Evolutionary conservation across 2,888 invertebrate species (phyloP).

Genomic region (Phaonia tiefii): DNA sequence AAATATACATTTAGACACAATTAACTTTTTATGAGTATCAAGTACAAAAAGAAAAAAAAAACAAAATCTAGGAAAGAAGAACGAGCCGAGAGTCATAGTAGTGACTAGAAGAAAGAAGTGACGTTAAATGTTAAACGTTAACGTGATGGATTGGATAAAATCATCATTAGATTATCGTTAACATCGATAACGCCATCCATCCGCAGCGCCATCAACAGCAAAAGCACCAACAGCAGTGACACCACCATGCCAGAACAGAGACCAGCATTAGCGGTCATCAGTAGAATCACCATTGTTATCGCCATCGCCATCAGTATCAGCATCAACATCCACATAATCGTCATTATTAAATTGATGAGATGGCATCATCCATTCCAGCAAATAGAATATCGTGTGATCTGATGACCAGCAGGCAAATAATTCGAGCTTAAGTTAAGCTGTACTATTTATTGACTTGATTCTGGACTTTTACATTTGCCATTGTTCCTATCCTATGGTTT

Average conservation of each 20-base stretch:
- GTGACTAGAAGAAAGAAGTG: not conserved
- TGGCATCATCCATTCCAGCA: not conserved
- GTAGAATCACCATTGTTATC: not conserved
- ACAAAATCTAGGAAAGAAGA: not conserved
- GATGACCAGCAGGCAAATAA: not conserved
- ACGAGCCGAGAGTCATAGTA: not conserved
- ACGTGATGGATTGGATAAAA: constrained; percentile 20
- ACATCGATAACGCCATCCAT: not conserved
- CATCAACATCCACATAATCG: not conserved
- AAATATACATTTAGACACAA: constrained; percentile 30
- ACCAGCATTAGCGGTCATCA: constrained; percentile 29
- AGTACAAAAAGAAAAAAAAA: not conserved
- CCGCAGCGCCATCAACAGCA: not conserved
- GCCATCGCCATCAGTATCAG: constrained; percentile 26
- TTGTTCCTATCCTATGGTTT: not conserved
- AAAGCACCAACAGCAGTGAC: not conserved
- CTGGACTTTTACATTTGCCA: not conserved
- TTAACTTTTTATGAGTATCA: constrained; percentile 13
- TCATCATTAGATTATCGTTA: constrained; percentile 34
- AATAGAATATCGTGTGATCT: not conserved
- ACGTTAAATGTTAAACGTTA: constrained; percentile 5
- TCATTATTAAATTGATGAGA: too few relatives aligned
- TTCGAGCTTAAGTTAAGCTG: not conserved
- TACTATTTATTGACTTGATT: not conserved
- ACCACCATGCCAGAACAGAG: not conserved